A percentile compares a stretch with the other conserved stretches of the same genome.
phyloP scores from a whole-genome alignment of 2,888 invertebrate genomes.

The Nemurella pictetii region DNA sequence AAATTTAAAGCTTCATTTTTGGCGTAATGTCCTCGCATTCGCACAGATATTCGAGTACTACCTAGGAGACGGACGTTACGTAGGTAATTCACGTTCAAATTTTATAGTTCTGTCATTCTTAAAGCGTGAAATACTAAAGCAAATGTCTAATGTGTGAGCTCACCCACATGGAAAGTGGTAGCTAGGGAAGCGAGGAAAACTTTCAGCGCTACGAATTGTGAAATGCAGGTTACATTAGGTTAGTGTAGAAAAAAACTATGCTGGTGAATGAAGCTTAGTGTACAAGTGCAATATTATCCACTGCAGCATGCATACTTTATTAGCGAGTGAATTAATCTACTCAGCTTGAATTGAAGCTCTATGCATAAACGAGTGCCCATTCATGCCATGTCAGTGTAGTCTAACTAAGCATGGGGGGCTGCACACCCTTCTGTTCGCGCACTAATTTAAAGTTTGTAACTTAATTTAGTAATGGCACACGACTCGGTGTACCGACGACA shows the following conservation, averaged over 20 bases:
- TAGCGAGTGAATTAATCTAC: not conserved
- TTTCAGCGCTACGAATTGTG: not conserved
- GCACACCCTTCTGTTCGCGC: not conserved
- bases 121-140: not conserved
- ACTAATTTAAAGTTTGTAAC: conserved; percentile 21
- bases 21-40: not conserved
- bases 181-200: not conserved
- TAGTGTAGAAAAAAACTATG: not conserved
- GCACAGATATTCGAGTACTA: not conserved
- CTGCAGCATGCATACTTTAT: not conserved
- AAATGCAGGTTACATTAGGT: not conserved
- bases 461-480: conserved; percentile 16
- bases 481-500: not conserved
- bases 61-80: not conserved
- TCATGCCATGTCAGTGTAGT: not conserved
- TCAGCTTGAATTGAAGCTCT: not conserved
- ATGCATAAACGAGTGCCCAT: conserved; percentile 1
- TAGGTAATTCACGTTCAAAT: not conserved
- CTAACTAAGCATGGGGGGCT: not conserved
- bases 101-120: not conserved
- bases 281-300: not conserved
- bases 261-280: not conserved
- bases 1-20: not conserved
- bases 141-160: not conserved
- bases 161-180: not conserved